Base-by-base conservation (phyloP, 2,113 vertebrate species). In the Bombycilla garrulus region DNA sequence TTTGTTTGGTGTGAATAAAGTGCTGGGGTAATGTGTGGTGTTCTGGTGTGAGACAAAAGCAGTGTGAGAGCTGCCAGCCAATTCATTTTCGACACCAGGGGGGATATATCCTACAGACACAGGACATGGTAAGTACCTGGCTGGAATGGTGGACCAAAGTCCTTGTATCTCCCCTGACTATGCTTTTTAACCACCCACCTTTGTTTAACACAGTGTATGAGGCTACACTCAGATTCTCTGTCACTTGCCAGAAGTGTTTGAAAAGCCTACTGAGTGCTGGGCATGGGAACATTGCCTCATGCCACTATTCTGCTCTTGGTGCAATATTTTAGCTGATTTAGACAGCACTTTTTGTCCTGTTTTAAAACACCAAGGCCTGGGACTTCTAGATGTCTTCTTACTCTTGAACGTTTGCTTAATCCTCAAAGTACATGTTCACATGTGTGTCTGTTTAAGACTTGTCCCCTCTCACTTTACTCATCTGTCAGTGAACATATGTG, bases 91-190 rank as follows among this genome's bases (percentile, higher is more conserved):
- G 24, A 22, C 29, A 33, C 35, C 9, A 15, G 5, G 13, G 4
- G 5, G 8, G 6, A 35, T 25, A 17, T 11, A 24, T 73, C 36
- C 54, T 82, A 16, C 22, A 56, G 16, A 24, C 48, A 11, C 9
- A 65, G 56, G 50, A 12, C 0, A 0, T 62, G 69, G 7, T 85
- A 60, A 90, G 40, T 67, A 58, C 38, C 15, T 76, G 38, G 18
- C 15, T 76, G 38, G 18, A 73, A 51, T 15, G 24, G 21, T 38
- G 25, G 44, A 74, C 60, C 25, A 48, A 53, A 48, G 36, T 81
- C 48, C 48, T 70, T 1, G 0, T 70, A 8, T 80, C 28, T 86
- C 28, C 29, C 12, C 6, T 17, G 5, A 11, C 12, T 2, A 0
- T 58, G 36, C 5, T 77, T 90, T 81, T 65, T 79, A 9, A 28